Evolutionary conservation across 1,140 invertebrate genomes (phyloP), one percentile per base, ranked within the genome.

Genomic region (Drosophila pallidifrons): DNA sequence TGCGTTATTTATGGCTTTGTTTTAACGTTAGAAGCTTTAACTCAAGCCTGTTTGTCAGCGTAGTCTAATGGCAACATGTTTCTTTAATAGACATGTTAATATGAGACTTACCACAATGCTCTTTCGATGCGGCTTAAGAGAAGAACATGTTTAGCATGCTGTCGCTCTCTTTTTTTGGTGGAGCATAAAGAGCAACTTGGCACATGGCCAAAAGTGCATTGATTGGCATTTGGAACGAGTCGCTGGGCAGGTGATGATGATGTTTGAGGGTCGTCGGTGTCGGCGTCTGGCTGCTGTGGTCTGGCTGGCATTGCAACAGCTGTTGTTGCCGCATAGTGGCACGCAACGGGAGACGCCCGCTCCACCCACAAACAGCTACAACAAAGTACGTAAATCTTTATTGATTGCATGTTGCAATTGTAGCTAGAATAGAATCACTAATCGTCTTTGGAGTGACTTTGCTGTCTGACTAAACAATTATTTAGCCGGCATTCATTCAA

Each of bases 191-290:
- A 90, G 85, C 71, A 89, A 90, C 87, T 89, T 89, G 86, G 86
- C 86, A 90, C 87, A 91, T 89, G 87, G 86, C 86, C 86, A 89
- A 89, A 90, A 89, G 73, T 91, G 85, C 85, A 89, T 89, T 89
- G 85, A 89, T 89, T 89, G 85, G 69, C 81, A 75, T 85, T 89
- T 68, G 66, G 59, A 71, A 75, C 77, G 60, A 55, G 73, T 66
- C 30, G 30, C 52, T 54, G 70, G 8, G 49, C 49, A 66, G 47
- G 30, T 63, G 67, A 54, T 77, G 69, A 30, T 64, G 68, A 55
- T 80, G 69, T 60, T 25, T 69, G 79, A 67, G 65, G 64, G 55
- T 71, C 76, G 77, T 74, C 83, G 81, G 77, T 1, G 55, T 71
- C 76, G 51, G 45, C 77, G 85, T 85, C 86, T 82, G 80, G 83